Evolutionary conservation across 2,113 vertebrate genomes (phyloP), one percentile per base, ranked within the genome.

Genomic region (Charina bottae): DNA sequence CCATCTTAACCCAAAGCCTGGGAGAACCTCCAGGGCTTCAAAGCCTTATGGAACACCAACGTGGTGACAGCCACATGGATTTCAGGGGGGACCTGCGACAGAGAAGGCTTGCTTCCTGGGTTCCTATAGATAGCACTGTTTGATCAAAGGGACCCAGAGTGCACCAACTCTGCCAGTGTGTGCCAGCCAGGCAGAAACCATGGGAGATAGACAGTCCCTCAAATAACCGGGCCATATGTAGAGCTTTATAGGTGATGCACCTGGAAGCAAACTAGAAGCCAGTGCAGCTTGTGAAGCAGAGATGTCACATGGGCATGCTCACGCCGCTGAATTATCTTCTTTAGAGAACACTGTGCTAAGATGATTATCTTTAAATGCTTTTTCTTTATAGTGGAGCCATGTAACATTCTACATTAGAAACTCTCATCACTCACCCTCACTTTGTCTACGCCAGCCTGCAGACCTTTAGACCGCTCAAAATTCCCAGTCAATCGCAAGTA

Each of bases 401-500:
- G 46, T 37, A 53, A 24, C 0, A 4, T 72, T 90, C 37, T 54
- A 56, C n/a, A 88, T 23, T 17, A 13, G 15, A 17, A 53, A 3
- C 5, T 26, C 23, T 62, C 24, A 46, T 37, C 21, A 88, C 97
- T 97, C 94, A 99, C 99, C 94, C 95, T 97, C 78, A 99, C 96
- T 0, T 98, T 97, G 94, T 99, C 93, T 85, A 99, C 96, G 78
- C 99, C 99, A 0, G 98, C 98, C 96, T 99, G 99, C 59, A 99
- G 98, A 83, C 99, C 99, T 6, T 98, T 98, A 2, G 99, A 98
- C 59, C 99, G 98, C 95, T 99, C 97, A 6, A 99, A 99, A 96
- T 98, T 99, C 59, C 99, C 99, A 0, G 88, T 96, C 46, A 99
- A 97, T 94, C 97, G 98, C 96, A 98, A 85, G 60, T 99, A 99